phyloP scores from a whole-genome alignment of 2,888 invertebrate genomes.

The Volucella bombylans region DNA sequence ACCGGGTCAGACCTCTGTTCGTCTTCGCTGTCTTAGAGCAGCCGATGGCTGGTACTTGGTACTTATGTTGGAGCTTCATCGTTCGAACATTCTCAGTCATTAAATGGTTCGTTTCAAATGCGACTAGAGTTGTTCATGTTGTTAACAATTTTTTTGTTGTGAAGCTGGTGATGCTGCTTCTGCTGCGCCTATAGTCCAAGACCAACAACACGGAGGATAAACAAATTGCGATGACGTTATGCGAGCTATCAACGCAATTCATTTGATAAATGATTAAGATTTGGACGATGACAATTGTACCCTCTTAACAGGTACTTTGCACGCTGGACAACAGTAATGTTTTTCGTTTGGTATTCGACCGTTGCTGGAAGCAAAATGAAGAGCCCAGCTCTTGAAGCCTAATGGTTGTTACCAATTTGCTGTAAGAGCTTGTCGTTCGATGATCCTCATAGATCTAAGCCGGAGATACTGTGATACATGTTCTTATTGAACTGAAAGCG shows the following conservation, averaged over 20 bases:
- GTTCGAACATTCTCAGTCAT: slow-evolving; percentile 62
- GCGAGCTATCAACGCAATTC: slow-evolving; percentile 68
- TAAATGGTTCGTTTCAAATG: slow-evolving; percentile 58
- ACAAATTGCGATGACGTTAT: slow-evolving; percentile 71
- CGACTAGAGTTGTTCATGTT: slow-evolving; percentile 67
- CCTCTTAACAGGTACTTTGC: slow-evolving; percentile 49
- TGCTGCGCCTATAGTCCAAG: slow-evolving; percentile 37
- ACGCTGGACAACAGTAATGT: slow-evolving; percentile 46
- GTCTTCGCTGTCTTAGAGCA: slow-evolving; percentile 38
- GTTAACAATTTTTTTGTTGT: background rate
- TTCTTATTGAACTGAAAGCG: slow-evolving; percentile 29
- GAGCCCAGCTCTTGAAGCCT: slow-evolving; percentile 35
- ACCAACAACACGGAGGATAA: slow-evolving; percentile 11
- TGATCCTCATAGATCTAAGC: slow-evolving; percentile 58
- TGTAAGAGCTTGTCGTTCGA: slow-evolving; percentile 38
- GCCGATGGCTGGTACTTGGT: slow-evolving; percentile 26
- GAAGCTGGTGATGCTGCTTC: slow-evolving; percentile 45
- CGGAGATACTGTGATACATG: slow-evolving; percentile 28
- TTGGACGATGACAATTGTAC: slow-evolving; percentile 57
- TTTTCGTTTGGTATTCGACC: background rate
- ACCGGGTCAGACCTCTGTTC: slow-evolving; percentile 67
- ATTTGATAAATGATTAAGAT: slow-evolving; percentile 66
- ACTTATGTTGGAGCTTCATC: slow-evolving; percentile 12
- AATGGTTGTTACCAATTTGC: slow-evolving; percentile 55
- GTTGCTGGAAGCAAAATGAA: slow-evolving; percentile 27